Base-by-base conservation (phyloP, 2,797 vertebrate genomes). In the Notolepis coatsorum region DNA sequence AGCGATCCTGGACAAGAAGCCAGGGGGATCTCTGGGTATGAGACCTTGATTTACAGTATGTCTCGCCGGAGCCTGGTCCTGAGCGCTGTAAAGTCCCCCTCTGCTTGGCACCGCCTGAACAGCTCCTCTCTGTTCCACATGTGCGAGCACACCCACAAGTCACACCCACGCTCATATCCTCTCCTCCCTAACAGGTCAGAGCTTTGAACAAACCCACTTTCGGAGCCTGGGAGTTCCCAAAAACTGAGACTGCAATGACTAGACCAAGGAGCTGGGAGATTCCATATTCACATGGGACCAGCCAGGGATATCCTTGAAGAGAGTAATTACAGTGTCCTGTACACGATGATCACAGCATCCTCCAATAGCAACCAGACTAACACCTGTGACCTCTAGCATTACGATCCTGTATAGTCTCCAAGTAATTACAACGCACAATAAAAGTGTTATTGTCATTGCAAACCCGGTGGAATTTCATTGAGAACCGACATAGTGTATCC, bases 61-160 rank as follows among this genome's bases (percentile, higher is more conserved):
- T 21, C 2, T 17, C 7, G 27, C n/a, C 35, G 23, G 15, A 15
- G 65, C 63, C 64, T 3, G 24, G 39, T 43, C 52, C 13, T n/a
- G 21, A 58, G 55, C 55, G 62, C 51, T 62, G 42, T 71, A 56
- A 80, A 79, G 66, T 49, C 38, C 42, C 37, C 33, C 21, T 54
- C 37, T 43, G 47, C 65, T 63, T 87, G 79, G 80, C 81, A 76
- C 52, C 48, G 42, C 6, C 56, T 86, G 73, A 90, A 89, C 78
- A 65, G 71, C 59, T 71, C 56, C 56, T 81, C 79, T 86, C 74
- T 85, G 67, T 65, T 77, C 53, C 65, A 46, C 61, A 60, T 66
- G 41, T 54, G 79, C 74, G 70, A 77, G 75, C 61, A 76, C 72
- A 71, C 67, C 66, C 75, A 24, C 12, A 18, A 43, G 49, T 39